Conservation (phyloP, 2,888 invertebrate species). For the Lycia hirtaria region DNA sequence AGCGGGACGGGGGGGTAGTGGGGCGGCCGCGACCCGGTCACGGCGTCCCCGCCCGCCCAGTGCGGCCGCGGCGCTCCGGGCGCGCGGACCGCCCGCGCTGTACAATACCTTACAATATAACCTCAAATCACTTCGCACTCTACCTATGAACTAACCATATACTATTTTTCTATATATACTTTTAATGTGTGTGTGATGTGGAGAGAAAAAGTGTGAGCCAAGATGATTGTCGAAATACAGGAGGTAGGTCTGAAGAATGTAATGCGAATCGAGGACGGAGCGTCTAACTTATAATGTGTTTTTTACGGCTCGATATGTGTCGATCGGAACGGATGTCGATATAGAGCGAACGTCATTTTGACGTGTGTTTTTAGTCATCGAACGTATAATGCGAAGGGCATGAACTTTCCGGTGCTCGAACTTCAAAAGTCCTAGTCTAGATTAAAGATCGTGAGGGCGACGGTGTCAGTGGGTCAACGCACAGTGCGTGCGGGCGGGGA, state of each 20-base stretch:
- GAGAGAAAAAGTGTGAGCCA: conserved; percentile 24
- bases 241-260: conserved; percentile 65
- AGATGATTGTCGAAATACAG: conserved; percentile 81
- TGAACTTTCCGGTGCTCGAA: conserved; percentile 41
- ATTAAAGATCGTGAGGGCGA: conserved; percentile 81
- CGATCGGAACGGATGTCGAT: conserved; percentile 48
- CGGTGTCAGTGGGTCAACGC: conserved; percentile 83
- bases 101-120: conserved; percentile 40
- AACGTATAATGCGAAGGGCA: conserved; percentile 34
- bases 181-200: conserved; percentile 39
- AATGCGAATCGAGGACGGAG: conserved; percentile 29
- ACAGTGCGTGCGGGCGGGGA: conserved; percentile 74
- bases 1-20: conserved; percentile 40
- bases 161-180: conserved; percentile 47
- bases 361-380: conserved; percentile 19
- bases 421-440: conserved; percentile 66
- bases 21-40: conserved; percentile 76
- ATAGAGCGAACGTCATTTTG: conserved; percentile 28
- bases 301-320: conserved; percentile 48
- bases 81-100: conserved; percentile 72
- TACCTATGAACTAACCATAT: conserved; percentile 33
- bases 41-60: conserved; percentile 64
- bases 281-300: conserved; percentile 48
- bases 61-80: conserved; percentile 82
- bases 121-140: conserved; percentile 43